Conservation (phyloP, 2,797 vertebrate species). For the Acropternis orthonyx region DNA sequence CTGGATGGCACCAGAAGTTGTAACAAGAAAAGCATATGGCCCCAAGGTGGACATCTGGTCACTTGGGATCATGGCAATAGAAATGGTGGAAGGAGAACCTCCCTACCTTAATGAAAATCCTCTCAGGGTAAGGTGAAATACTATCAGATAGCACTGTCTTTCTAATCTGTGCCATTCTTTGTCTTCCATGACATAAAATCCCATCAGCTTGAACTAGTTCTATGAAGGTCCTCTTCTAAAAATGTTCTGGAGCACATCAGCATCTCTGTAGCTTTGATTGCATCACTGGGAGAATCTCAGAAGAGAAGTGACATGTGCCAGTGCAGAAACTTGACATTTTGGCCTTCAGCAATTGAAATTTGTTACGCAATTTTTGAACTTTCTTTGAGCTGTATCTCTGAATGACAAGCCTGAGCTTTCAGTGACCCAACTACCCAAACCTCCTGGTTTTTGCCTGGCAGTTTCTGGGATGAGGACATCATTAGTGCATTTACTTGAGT, state of each 20-base stretch:
- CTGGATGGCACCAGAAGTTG: conserved; percentile 92
- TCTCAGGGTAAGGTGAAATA: conserved; percentile 84
- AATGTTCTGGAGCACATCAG: background rate
- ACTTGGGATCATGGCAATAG: conserved; percentile 91
- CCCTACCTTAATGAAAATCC: conserved; percentile 92
- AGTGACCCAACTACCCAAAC: too few relatives aligned
- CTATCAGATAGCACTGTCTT: background rate
- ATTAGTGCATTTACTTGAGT: too few relatives aligned
- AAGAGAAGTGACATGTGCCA: background rate
- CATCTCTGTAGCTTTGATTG: background rate
- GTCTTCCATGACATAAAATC: background rate
- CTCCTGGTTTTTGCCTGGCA: too few relatives aligned
- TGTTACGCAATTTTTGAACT: background rate
- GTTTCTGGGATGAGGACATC: too few relatives aligned
- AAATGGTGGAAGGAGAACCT: conserved; percentile 93
- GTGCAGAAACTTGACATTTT: background rate
- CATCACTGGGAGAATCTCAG: background rate
- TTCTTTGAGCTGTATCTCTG: background rate
- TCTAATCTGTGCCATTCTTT: background rate
- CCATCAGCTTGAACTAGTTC: background rate
- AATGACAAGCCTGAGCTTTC: background rate
- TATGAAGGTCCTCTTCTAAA: background rate
- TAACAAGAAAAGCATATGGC: conserved; percentile 89
- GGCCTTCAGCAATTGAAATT: background rate
- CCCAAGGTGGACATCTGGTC: conserved; percentile 93